phyloP scores from a whole-genome alignment of 1,140 invertebrate species.

The Ephestia elutella region DNA sequence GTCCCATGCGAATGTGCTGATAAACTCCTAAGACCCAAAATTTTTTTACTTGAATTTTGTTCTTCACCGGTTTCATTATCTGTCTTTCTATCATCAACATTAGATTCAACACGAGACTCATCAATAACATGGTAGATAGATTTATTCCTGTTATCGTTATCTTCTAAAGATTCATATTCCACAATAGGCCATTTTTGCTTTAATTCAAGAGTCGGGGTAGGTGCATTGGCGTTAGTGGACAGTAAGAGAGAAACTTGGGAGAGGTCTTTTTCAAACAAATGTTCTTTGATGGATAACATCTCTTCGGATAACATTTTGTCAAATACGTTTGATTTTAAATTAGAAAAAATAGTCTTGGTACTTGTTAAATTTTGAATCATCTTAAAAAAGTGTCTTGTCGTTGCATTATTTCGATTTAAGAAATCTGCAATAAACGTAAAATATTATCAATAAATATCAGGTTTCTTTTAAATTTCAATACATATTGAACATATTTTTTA shows the following conservation, averaged over 20 bases:
- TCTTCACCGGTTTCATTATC: not conserved
- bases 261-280: conserved; percentile 37
- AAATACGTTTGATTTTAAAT: conserved; percentile 52
- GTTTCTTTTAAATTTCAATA: not conserved
- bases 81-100: not conserved
- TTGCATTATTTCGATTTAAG: not conserved
- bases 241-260: conserved; percentile 24
- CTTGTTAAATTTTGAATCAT: conserved; percentile 23
- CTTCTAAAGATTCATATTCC: conserved; percentile 23
- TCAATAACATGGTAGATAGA: not conserved
- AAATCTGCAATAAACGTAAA: conserved; percentile 7
- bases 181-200: conserved; percentile 51
- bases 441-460: not conserved
- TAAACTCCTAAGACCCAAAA: conserved; percentile 39
- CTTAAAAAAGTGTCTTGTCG: conserved; percentile 18
- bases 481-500: not conserved
- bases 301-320: conserved; percentile 59
- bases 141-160: conserved; percentile 5
- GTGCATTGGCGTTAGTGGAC: conserved; percentile 26
- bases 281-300: conserved; percentile 50
- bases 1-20: not conserved
- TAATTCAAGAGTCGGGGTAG: conserved; percentile 44
- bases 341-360: conserved; percentile 14
- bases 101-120: not conserved
- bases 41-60: conserved; percentile 27